These are phyloP conservation scores for Amphimedon queenslandica DNA, from an alignment of 37 sponge, comb jelly and placozoan genomes.

Conservation along the genomic window DNA sequence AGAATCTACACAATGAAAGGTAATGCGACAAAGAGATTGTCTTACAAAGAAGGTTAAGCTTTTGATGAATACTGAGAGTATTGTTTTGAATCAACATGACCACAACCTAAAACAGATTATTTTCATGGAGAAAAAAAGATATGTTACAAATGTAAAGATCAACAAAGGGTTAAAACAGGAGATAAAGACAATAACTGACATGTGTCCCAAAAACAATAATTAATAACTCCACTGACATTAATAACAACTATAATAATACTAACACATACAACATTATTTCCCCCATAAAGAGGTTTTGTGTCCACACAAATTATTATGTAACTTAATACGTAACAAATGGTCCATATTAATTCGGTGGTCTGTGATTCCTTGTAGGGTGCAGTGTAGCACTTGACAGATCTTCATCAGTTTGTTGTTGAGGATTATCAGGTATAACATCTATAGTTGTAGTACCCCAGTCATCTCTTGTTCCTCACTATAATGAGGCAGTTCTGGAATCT, in stretches of 20 bases:
- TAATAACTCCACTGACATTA: no score
- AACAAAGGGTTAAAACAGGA: neutral
- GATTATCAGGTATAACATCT: no score
- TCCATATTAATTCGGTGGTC: neutral
- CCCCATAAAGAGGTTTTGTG: neutral
- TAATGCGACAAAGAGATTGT: neutral
- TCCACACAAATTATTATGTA: neutral
- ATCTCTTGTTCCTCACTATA: no score
- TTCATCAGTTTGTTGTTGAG: no score
- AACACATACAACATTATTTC: neutral
- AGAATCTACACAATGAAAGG: neutral
- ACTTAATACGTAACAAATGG: neutral
- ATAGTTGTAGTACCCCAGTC: neutral
- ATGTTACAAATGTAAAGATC: neutral
- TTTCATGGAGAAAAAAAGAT: conserved; percentile 5
- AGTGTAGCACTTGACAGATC: no score
- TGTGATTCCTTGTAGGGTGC: neutral
- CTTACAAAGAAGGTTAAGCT: neutral
- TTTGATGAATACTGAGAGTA: neutral
- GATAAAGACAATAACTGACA: no score
- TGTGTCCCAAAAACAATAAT: no score
- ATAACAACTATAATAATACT: no score
- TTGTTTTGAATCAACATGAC: conserved; percentile 9
- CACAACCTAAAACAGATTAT: conserved; percentile 14
- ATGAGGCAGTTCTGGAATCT: no score